Conservation (phyloP, 30 jellyfish, hydroid and myxozoan species). For the Kudoa iwatai region DNA sequence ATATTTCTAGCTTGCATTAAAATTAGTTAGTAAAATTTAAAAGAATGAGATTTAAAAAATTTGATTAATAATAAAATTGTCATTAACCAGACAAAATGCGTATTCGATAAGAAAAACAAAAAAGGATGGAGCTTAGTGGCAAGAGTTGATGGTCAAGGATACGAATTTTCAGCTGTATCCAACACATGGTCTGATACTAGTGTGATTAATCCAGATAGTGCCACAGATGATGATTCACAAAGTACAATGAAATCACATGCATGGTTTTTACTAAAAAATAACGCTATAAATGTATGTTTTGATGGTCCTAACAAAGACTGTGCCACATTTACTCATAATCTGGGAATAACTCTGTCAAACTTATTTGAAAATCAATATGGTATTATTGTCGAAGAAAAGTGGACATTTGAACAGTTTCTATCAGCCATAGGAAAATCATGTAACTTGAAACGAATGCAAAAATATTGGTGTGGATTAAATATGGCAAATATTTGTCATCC, state of each 20-base stretch:
- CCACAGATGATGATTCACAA: constrained; percentile 15
- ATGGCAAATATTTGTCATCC: constrained; percentile 73
- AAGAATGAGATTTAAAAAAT: too few species aligned
- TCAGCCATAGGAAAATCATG: constrained; percentile 46
- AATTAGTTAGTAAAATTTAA: too few species aligned
- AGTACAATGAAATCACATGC: constrained; percentile 59
- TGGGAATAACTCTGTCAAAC: constrained; percentile 22
- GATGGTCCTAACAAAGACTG: constrained; percentile 61
- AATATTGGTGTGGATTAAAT: constrained; percentile 78
- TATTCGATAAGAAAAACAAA: constrained; percentile 21
- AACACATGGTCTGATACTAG: constrained; percentile 86
- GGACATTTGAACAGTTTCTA: constrained; percentile 33
- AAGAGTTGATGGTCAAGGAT: constrained; percentile 61
- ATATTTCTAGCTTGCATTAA: too few species aligned
- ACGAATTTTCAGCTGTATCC: constrained; percentile 55
- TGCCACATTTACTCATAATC: constrained; percentile 41
- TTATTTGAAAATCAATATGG: constrained; percentile 44
- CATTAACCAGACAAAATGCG: constrained; percentile 84
- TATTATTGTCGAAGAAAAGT: constrained; percentile 23
- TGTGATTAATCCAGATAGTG: constrained; percentile 33
- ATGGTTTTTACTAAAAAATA: constrained; percentile 28
- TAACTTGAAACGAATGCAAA: constrained; percentile 6
- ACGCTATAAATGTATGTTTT: constrained; percentile 44
- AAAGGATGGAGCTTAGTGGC: constrained; percentile 98
- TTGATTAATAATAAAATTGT: too few species aligned